Percentiles rank a stretch among this genome's conserved stretches.
Conservation (phyloP, 2,113 vertebrate genomes). For the Chlorocebus sabaeus region DNA sequence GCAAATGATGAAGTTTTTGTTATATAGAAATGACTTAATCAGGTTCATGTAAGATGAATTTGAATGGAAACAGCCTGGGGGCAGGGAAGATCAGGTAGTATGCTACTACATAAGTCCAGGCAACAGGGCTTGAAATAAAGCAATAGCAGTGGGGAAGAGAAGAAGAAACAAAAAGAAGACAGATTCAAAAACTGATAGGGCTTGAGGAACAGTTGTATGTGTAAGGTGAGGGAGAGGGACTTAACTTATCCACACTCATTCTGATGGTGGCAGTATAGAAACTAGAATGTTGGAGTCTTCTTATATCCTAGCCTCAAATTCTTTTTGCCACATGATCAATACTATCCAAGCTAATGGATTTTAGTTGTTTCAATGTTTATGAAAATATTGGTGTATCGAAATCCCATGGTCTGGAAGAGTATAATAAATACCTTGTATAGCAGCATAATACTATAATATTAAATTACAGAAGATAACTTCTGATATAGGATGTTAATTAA, state of each 20-base stretch:
- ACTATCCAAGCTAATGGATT: neutral
- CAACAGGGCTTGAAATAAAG: neutral
- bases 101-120: neutral
- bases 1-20: neutral
- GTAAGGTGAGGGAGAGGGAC: neutral
- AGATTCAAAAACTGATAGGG: neutral
- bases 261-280: neutral
- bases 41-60: neutral
- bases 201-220: neutral
- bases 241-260: neutral
- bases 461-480: constrained; percentile 28
- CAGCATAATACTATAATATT: neutral
- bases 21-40: neutral
- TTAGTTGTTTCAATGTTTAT: neutral
- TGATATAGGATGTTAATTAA: constrained; percentile 56
- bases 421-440: neutral
- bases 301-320: neutral
- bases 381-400: neutral
- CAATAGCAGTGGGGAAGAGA: neutral
- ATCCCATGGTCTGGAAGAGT: neutral
- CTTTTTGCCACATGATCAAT: neutral
- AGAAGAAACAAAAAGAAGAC: neutral
- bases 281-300: neutral
- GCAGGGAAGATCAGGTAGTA: neutral
- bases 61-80: neutral